Evolutionary conservation across 2,888 invertebrate genomes (phyloP).

Genomic region (Caenorhabditis sp.): DNA sequence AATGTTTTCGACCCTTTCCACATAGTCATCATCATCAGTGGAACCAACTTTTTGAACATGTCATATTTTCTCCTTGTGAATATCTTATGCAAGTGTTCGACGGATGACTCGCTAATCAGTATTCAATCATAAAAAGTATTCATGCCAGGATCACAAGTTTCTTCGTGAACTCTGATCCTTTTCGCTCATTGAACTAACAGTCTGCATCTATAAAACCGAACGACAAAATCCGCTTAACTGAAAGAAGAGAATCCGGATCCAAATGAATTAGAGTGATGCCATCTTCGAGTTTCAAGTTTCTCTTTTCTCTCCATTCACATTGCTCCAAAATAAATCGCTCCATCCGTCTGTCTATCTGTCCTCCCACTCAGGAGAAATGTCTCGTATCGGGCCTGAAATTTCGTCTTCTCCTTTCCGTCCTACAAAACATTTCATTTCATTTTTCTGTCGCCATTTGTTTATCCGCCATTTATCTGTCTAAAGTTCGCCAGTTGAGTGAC

Average conservation of each 20-base stretch:
- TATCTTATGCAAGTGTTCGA: constrained; percentile 9
- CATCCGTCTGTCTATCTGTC: constrained; percentile 39
- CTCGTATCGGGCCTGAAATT: constrained; percentile 43
- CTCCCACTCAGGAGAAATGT: constrained; percentile 45
- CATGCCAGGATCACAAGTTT: constrained; percentile 13
- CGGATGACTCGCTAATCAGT: constrained; percentile 8
- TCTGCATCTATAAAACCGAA: constrained; percentile 15
- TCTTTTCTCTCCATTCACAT: constrained; percentile 13
- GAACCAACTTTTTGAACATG: constrained; percentile 40
- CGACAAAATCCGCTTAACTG: constrained; percentile 43
- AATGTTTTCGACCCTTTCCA: constrained; percentile 27
- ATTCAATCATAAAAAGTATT: constrained; percentile 36
- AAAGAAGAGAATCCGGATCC: constrained; percentile 15
- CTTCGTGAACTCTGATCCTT: not conserved
- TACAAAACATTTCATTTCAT: not conserved
- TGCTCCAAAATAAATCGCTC: constrained; percentile 27
- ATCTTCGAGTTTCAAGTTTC: constrained; percentile 59
- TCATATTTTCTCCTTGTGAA: constrained; percentile 21
- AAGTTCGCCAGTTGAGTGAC: constrained; percentile 55
- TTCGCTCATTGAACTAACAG: constrained; percentile 13
- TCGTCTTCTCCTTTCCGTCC: constrained; percentile 1
- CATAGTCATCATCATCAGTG: not conserved
- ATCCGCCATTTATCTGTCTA: constrained; percentile 25
- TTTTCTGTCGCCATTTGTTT: constrained; percentile 48
- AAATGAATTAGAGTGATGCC: constrained; percentile 32